Evolutionary conservation across 1,140 invertebrate species (phyloP).

Genomic region (Drepana arcuata): DNA sequence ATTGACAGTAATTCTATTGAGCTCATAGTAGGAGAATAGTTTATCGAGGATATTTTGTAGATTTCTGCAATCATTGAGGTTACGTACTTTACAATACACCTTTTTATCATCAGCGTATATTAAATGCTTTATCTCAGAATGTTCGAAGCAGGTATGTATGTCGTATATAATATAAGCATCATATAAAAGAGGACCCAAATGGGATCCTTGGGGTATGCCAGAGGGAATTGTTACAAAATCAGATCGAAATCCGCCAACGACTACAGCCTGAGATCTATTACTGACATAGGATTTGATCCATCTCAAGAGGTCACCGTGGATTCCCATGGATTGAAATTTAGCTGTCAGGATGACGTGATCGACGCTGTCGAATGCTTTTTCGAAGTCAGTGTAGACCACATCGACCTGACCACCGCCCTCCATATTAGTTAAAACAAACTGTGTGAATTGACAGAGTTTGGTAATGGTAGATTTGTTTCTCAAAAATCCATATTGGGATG

Average conservation of each 20-base stretch:
- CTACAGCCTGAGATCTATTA: constrained; percentile 5
- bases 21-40: too few species aligned
- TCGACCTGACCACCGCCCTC: constrained; percentile 1
- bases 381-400: constrained; percentile 8
- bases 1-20: too few species aligned
- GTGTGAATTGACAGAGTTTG: background rate
- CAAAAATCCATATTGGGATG: too few species aligned
- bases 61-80: background rate
- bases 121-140: constrained; percentile 5
- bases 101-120: constrained; percentile 9
- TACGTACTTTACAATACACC: constrained; percentile 5
- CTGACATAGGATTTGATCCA: constrained; percentile 5
- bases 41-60: too few species aligned
- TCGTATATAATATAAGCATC: constrained; percentile 2
- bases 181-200: background rate
- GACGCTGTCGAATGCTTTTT: constrained; percentile 5
- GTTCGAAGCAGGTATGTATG: background rate
- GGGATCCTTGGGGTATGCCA: background rate
- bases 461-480: constrained; percentile 2
- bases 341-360: constrained; percentile 2
- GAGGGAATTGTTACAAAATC: background rate
- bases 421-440: background rate
- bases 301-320: constrained; percentile 3
- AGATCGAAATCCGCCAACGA: background rate
- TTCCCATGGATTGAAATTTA: constrained; percentile 4